Evolutionary conservation across 2,888 invertebrate genomes (phyloP), one percentile per base, ranked within the genome.

Genomic region (Drosophila lacicola): DNA sequence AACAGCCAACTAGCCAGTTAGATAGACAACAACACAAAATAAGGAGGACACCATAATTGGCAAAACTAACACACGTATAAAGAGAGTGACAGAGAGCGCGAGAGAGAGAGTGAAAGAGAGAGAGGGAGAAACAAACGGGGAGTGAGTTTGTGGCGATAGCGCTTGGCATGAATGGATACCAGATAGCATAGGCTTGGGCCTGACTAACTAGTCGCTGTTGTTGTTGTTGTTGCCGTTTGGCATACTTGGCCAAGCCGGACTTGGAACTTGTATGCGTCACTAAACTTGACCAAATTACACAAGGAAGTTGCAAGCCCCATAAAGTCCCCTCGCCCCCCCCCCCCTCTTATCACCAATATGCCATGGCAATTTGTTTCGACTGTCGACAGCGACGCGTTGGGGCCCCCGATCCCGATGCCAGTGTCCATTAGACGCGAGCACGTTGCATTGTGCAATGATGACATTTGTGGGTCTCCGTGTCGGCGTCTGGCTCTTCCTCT

Each of bases 41-140:
- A 86, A 89, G 74, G 86, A 86, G 86, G 88, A 85, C 85, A 89
- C 90, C 88, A 89, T 86, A 89, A 89, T 89, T 88, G 86, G 90
- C 80, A 89, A 78, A 76, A 78, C 81, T 80, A 74, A 85, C 73
- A 87, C 67, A 70, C 50, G 61, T 56, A 62, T 6, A 53, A 29
- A 64, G 42, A 51, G 54, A 53, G 37, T 34, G 53, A 60, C 8
- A 57, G 37, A 69, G 34, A 61, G 17, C 50, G 39, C 36, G 37
- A 8, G 54, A 61, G 39, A 61, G 39, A 36, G 34, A 69, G 44
- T 13, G 14, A 42, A 34, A 42, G 37, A 54, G 33, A 25, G 33
- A 39, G 34, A 50, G 61, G 46, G 8, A 29, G 74, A 41, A 10
- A 25, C 21, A 37, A 37, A 14, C 45, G 54, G 8, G 42, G 44